Conservation (phyloP, 2,797 vertebrate species). For the Microtus obscurus region DNA sequence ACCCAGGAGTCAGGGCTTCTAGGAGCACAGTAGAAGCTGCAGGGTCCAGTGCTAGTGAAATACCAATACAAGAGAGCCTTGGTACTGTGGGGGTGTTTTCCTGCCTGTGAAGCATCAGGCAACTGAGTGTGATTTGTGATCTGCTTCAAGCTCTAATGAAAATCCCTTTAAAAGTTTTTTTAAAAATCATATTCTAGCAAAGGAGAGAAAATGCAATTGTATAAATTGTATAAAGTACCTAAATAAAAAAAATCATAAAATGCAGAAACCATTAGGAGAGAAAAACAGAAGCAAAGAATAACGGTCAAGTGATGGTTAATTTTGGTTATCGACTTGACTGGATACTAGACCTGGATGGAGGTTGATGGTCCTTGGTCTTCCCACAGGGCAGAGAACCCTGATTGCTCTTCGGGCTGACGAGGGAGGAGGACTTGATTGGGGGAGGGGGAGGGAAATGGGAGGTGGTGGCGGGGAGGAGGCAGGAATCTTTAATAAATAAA, state of each 20-base stretch:
- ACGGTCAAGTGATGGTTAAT: background rate
- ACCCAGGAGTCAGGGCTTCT: background rate
- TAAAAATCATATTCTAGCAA: background rate
- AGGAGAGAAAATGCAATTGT: background rate
- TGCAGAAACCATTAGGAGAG: background rate
- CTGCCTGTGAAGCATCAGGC: background rate
- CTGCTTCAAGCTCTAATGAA: background rate
- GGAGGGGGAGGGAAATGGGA: no score
- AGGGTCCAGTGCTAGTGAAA: background rate
- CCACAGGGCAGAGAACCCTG: no score
- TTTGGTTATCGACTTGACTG: background rate
- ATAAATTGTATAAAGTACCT: background rate
- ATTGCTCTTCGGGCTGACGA: no score
- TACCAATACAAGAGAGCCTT: background rate
- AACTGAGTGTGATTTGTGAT: background rate
- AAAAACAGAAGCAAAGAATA: background rate
- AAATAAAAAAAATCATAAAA: background rate
- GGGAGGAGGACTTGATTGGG: no score
- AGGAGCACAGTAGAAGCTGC: no score
- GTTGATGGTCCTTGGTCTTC: no score
- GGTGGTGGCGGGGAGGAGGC: no score
- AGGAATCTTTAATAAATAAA: no score
- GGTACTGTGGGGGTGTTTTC: background rate
- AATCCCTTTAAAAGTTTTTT: background rate
- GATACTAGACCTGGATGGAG: background rate